Conservation (phyloP, 2,113 vertebrate species). For the Bambusicola thoracicus region DNA sequence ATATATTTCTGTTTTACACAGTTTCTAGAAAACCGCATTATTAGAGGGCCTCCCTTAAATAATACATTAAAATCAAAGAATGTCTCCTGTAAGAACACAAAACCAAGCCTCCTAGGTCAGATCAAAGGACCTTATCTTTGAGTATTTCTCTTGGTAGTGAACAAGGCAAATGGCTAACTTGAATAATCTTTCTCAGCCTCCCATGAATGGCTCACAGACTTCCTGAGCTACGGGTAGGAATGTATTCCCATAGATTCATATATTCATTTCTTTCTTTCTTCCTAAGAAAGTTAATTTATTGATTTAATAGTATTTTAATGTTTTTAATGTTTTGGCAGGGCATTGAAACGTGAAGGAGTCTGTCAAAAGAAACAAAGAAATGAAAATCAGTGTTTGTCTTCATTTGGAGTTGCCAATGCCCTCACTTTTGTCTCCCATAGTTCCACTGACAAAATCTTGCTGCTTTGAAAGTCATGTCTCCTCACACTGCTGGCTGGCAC, state of each 20-base stretch:
- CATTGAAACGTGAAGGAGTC: neutral
- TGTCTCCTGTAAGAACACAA: neutral
- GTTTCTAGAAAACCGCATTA: neutral
- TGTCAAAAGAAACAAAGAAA: neutral
- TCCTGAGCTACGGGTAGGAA: neutral
- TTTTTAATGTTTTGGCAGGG: neutral
- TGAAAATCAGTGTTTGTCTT: neutral
- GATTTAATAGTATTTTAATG: neutral
- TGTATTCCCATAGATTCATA: neutral
- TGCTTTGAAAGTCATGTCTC: neutral
- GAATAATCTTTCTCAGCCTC: neutral
- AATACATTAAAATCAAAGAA: neutral
- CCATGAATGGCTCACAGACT: neutral
- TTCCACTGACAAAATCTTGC: neutral
- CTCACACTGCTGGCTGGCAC: neutral
- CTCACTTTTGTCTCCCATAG: neutral
- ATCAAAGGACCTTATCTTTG: neutral
- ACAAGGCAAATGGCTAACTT: neutral
- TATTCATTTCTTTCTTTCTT: neutral
- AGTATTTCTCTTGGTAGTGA: neutral
- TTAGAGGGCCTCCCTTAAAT: neutral
- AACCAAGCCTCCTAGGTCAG: neutral
- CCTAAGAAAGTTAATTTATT: neutral
- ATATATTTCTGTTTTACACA: neutral
- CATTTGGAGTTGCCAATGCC: neutral